Evolutionary conservation across 64 coral and sea anemone species (phyloP).

Genomic region (Stichodactyla mertensii): DNA sequence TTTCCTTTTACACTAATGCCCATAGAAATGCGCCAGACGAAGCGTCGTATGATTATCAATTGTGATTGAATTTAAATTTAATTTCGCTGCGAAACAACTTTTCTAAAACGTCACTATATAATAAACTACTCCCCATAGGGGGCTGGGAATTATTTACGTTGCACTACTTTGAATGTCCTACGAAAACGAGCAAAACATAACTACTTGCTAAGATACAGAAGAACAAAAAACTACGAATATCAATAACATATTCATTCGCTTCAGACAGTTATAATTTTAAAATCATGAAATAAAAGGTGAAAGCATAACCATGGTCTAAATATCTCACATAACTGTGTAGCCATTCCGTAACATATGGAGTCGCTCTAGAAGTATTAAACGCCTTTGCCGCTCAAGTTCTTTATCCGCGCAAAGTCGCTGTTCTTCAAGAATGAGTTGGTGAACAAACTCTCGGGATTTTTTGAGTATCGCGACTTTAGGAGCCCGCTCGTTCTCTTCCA

Average conservation of each 20-base stretch:
- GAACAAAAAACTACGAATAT: neutral
- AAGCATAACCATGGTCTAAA: neutral
- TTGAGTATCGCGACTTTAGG: constrained; percentile 96
- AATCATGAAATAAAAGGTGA: neutral
- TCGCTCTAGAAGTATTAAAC: constrained; percentile 73
- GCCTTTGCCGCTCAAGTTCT: constrained; percentile 82
- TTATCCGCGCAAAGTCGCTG: constrained; percentile 80
- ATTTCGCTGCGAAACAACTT: constrained; percentile 18
- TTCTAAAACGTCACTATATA: constrained; percentile 7
- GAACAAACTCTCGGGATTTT: constrained; percentile 92
- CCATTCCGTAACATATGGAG: constrained; percentile 65
- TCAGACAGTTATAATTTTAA: neutral
- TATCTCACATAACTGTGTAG: constrained; percentile 48
- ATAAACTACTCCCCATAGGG: neutral
- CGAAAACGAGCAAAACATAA: neutral
- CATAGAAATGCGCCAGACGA: constrained; percentile 19
- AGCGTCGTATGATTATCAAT: neutral
- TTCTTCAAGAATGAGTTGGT: constrained; percentile 77
- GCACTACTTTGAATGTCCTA: neutral
- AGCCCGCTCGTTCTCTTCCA: constrained; percentile 94
- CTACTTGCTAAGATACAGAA: neutral
- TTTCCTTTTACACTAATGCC: neutral
- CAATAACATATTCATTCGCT: neutral
- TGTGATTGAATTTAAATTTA: constrained; percentile 36
- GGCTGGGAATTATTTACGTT: neutral